phyloP scores from a whole-genome alignment of 1,140 invertebrate species.

The Bombus confusus region DNA sequence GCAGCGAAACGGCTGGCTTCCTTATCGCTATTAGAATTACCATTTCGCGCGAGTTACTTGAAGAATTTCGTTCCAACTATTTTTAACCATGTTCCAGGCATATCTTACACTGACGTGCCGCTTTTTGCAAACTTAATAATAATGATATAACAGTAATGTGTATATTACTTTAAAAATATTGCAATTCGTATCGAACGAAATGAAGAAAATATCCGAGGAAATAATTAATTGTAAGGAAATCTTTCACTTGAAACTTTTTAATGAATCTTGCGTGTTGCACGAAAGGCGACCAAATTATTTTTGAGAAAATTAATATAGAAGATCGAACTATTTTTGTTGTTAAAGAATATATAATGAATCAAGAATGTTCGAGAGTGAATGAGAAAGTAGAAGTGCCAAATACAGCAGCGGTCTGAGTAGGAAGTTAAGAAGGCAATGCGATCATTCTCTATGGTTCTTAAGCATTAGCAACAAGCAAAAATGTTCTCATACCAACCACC shows the following conservation, averaged over 20 bases:
- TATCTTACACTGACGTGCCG: neutral
- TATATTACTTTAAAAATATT: neutral
- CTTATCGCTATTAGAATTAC: conserved; percentile 57
- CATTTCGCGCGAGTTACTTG: conserved; percentile 41
- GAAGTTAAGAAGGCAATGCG: conserved; percentile 27
- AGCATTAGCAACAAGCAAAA: conserved; percentile 21
- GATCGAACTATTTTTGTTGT: no score
- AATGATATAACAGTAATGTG: neutral
- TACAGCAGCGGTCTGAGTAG: neutral
- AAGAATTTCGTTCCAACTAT: neutral
- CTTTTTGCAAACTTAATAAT: neutral
- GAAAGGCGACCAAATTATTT: neutral
- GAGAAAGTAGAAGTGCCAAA: neutral
- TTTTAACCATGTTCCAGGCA: neutral
- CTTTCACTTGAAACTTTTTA: neutral
- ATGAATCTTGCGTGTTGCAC: neutral
- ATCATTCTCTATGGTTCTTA: conserved; percentile 33
- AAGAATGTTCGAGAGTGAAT: neutral
- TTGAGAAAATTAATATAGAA: neutral
- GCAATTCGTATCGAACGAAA: no score
- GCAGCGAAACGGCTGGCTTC: conserved; percentile 24
- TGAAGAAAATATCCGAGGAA: neutral
- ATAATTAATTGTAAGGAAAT: neutral
- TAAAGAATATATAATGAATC: no score
- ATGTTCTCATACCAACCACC: neutral